Evolutionary conservation across 1,140 invertebrate genomes (phyloP).

Genomic region (Nasonia vitripennis): DNA sequence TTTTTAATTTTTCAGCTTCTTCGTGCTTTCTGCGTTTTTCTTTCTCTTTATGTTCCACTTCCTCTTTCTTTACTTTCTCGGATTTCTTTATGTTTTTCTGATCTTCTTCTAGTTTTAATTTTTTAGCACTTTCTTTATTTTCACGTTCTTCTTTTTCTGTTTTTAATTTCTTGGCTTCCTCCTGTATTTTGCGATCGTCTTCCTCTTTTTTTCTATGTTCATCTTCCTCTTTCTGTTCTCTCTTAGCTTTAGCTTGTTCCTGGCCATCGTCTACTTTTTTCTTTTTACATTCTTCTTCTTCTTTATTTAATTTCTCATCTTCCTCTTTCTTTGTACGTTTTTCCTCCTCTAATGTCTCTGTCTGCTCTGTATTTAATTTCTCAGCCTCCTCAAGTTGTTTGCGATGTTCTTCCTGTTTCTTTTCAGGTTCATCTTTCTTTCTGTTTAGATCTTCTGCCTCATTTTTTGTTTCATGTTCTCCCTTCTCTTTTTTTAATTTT

Average conservation of each 20-base stretch:
- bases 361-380: too few relatives aligned
- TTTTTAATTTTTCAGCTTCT: neutral
- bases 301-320: neutral
- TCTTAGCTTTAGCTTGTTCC: too few relatives aligned
- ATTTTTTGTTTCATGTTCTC: too few relatives aligned
- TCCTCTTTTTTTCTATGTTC: neutral
- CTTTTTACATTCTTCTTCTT: neutral
- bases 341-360: too few relatives aligned
- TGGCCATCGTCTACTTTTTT: too few relatives aligned
- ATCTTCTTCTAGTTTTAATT: too few relatives aligned
- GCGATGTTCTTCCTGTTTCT: conserved; percentile 14
- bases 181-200: neutral
- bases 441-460: too few relatives aligned
- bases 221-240: neutral
- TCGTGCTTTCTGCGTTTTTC: too few relatives aligned
- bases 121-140: neutral
- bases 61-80: too few relatives aligned
- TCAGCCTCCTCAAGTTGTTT: neutral
- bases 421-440: neutral
- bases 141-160: conserved; percentile 20
- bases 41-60: too few relatives aligned
- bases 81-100: too few relatives aligned
- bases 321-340: neutral
- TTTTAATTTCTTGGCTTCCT: conserved; percentile 29
- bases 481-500: too few relatives aligned